These are phyloP conservation scores for Ectemnius continuus DNA, from an alignment of 2,888 invertebrate species.

Conservation along the genomic window DNA sequence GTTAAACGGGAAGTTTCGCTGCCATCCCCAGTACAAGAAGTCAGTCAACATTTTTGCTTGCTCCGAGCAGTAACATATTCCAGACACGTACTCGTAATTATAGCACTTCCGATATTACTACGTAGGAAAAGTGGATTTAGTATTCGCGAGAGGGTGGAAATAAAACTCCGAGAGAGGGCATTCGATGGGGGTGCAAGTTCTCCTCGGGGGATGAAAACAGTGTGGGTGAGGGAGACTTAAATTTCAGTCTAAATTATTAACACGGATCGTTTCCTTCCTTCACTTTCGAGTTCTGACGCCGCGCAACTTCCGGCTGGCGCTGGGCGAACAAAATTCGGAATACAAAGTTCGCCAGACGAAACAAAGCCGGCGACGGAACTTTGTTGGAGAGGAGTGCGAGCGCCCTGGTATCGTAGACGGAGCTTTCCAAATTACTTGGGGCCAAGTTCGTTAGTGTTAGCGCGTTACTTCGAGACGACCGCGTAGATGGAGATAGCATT, in stretches of 20 bases:
- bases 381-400: neutral
- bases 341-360: conserved; percentile 7
- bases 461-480: neutral
- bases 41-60: neutral
- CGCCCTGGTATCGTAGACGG: too few relatives aligned
- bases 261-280: conserved; percentile 2
- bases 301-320: neutral
- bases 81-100: neutral
- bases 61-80: neutral
- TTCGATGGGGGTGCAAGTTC: neutral
- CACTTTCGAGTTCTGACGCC: neutral
- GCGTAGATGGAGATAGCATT: neutral
- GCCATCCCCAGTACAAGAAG: too few relatives aligned
- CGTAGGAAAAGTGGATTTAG: neutral
- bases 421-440: too few relatives aligned
- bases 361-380: neutral
- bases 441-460: too few relatives aligned
- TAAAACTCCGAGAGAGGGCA: neutral
- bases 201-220: neutral
- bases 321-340: neutral
- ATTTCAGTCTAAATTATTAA: neutral
- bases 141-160: neutral
- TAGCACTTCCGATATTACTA: conserved; percentile 1
- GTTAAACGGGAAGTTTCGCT: too few relatives aligned
- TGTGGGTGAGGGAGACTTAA: neutral